A percentile compares a stretch with the other conserved stretches of the same genome.
Conservation (phyloP, 2,797 vertebrate species). For the Rhincodon typus region DNA sequence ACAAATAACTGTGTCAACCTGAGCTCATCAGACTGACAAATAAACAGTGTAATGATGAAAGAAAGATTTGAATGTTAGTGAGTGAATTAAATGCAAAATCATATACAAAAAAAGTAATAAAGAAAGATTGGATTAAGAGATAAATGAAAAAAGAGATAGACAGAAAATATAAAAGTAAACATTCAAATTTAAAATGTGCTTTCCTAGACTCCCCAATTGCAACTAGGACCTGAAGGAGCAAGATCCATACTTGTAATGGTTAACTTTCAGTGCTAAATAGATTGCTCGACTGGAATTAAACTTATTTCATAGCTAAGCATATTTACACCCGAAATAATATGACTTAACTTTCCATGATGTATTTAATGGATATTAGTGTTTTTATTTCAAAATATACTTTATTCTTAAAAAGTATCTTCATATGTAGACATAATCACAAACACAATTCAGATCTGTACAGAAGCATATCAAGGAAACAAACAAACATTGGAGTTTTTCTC, state of each 20-base stretch:
- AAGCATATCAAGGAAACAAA: too few species aligned
- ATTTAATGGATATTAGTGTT: neutral
- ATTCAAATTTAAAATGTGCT: neutral
- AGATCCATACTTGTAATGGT: neutral
- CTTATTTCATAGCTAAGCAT: neutral
- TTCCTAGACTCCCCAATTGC: neutral
- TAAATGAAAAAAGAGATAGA: neutral
- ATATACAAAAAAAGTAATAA: neutral
- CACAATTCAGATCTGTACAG: too few species aligned
- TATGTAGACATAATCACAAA: too few species aligned
- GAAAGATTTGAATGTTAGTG: neutral
- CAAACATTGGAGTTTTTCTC: too few species aligned
- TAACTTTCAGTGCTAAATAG: neutral
- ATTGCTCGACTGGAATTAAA: neutral
- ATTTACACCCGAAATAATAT: neutral
- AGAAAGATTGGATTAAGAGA: neutral
- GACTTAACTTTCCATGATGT: neutral
- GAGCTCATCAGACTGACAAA: neutral
- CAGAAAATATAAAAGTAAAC: neutral
- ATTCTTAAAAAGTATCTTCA: too few species aligned
- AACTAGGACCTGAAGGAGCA: neutral
- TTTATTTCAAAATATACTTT: too few species aligned
- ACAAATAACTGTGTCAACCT: neutral
- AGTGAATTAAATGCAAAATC: neutral
- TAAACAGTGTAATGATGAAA: neutral